Evolutionary conservation across 2,888 invertebrate species (phyloP), one percentile per base, ranked within the genome.

Genomic region (Saturnia japonica): DNA sequence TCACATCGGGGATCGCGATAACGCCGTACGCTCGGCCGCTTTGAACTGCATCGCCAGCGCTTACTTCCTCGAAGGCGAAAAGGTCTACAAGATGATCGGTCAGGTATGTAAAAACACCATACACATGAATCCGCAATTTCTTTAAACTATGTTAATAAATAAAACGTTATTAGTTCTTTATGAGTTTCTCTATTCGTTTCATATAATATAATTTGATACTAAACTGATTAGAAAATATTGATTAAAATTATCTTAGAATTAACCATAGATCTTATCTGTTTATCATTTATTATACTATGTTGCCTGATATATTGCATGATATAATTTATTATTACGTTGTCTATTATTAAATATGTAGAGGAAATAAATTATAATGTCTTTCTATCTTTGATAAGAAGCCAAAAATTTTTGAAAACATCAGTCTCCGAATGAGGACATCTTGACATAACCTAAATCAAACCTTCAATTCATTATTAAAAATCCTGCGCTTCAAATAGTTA

Each of bases 1-100:
- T 62, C 99, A 99, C 87, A 99, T 99, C 82, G 97, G 98, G 0
- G 99, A 99, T 91, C 94, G 99, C 42, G 99, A 99, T 89, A 99
- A 99, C 90, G 96, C 97, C 2, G 99, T 99, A 62, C 95, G 99
- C 67, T 99, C 98, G 85, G 99, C 99, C 0, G 99, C 99, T 0
- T 95, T 99, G 69, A 99, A 99, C 94, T 97, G 98, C 80, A 96
- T 99, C 70, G 97, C 99, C 0, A 96, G 97, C 77, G 99, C 97
- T 0, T 99, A 98, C 90, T 97, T 97, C 89, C 94, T 98, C 47
- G 97, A 98, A 74, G 99, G 99, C 0, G 99, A 99, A 81, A 96
- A 95, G 86, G 95, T 99, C 0, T 98, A 97, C 91, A 99, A 98
- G 94, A 96, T 97, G 90, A 96, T 99, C 77, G 99, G 99, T 74